Base-by-base conservation (phyloP, 2,113 vertebrate species). In the Thryonomys swinderianus region DNA sequence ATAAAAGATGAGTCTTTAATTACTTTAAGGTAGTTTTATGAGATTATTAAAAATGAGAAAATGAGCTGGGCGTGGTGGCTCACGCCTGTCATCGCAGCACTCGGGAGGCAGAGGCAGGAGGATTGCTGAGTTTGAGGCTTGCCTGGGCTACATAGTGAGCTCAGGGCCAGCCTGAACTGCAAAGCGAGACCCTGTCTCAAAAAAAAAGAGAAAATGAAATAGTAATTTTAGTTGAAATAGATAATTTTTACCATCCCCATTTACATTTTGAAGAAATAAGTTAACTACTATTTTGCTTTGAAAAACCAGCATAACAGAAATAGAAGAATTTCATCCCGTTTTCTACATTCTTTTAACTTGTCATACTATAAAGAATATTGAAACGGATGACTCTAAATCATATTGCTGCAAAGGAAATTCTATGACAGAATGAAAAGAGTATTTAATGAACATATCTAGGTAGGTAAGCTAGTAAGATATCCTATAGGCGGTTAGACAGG, bases 21-120 rank as follows among this genome's bases (percentile, higher is more conserved):
- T 85, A 40, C 57, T 74, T 14, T 14, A 86, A 83, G n/a, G 8
- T 62, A 73, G 53, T 73, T 61, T 91, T 84, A 42, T 37, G 45
- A 30, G 34, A 83, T 97, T 96, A 80, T 91, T 96, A 95, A 84
- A 92, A 21, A 88, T 86, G 37, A 78, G 16, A 80, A 89, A 37
- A 88, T 95, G 74, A n/a, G n/a, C n/a, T n/a, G n/a, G n/a, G n/a
- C n/a, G n/a, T n/a, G n/a, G n/a, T n/a, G n/a, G n/a, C n/a, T n/a
- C n/a, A n/a, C n/a, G n/a, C n/a, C n/a, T n/a, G n/a, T n/a, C n/a
- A n/a, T n/a, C n/a, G n/a, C n/a, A n/a, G n/a, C n/a, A n/a, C n/a
- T n/a, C n/a, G n/a, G n/a, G n/a, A n/a, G n/a, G n/a, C n/a, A n/a
- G n/a, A n/a, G n/a, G n/a, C n/a, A n/a, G n/a, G n/a, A n/a, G n/a